Base-by-base conservation (phyloP, 2,888 invertebrate genomes). In the Athalia circularis region DNA sequence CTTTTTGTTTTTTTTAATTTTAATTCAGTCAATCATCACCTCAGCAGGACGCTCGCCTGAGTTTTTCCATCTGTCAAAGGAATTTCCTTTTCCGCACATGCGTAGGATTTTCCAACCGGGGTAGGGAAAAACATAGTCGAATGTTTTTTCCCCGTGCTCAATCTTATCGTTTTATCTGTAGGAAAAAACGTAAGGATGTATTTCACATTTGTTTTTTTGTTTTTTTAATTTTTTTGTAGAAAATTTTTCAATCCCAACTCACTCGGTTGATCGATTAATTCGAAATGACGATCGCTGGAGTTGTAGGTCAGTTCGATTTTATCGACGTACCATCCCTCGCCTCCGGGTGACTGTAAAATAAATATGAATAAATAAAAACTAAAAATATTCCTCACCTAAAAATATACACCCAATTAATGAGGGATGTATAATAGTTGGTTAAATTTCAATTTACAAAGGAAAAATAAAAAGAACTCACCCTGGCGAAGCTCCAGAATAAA, bases 261-360 rank as follows among this genome's bases (percentile, higher is more conserved):
- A 92, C 92, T 91, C 81, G 91, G 90, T 79, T 90, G 88, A 80
- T 90, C 91, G 77, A 91, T 89, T 79, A 91, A 91, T 79, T 91
- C 89, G 81, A 93, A 92, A 77, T 91, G 89, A 79, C 90, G 88
- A 81, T 92, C 92, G 70, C 91, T 90, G 0, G 92, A 91, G 88
- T 95, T 96, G 90, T 96, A 96, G 3, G 93, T 93, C 78, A 97
- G 90, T 84, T 94, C 94, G 81, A 97, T 93, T 84, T 93, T 94
- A 83, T 95, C 95, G 1, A 96, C 94, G 88, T 96, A 97, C 97
- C 97, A 98, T 83, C 96, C 93, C 86, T 97, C 97, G 5, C 96
- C 96, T 4, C 97, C 96, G 47, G 96, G 96, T 1, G 96, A 96
- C 96, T 96, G 89, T 52, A 92, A 91, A 75, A 74, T 77, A 67